Evolutionary conservation across 2,797 vertebrate species (phyloP).

Genomic region (Yasuhikotakia modesta): DNA sequence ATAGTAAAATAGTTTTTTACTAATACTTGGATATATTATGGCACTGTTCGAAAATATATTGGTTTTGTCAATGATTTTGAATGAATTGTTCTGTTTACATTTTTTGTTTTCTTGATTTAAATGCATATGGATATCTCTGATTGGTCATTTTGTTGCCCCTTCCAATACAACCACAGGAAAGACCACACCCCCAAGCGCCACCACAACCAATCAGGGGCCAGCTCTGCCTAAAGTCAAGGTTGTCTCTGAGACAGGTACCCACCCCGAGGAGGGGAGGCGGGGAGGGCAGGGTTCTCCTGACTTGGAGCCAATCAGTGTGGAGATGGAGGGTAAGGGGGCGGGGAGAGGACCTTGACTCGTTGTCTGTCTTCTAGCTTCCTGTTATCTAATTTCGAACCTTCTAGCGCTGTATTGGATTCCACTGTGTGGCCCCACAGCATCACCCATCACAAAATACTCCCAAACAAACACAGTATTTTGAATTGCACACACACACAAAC

Average conservation of each 20-base stretch:
- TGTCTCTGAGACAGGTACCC: constrained; percentile 83
- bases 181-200: constrained; percentile 80
- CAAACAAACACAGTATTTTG: background rate
- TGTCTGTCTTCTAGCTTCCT: constrained; percentile 57
- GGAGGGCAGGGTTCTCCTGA: constrained; percentile 83
- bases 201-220: constrained; percentile 77
- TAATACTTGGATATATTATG: background rate
- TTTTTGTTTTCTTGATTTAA: too few species aligned
- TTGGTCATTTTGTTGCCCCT: constrained; percentile 75
- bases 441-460: constrained; percentile 53
- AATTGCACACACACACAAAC: constrained; percentile 2
- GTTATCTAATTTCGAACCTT: constrained; percentile 47
- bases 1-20: too few species aligned
- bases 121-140: constrained; percentile 79
- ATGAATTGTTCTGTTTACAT: constrained; percentile 12
- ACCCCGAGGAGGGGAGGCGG: constrained; percentile 78
- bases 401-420: constrained; percentile 68
- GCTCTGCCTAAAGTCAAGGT: constrained; percentile 80
- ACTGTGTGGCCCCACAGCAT: constrained; percentile 73
- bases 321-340: constrained; percentile 89
- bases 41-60: constrained; percentile 1
- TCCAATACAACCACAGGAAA: constrained; percentile 78
- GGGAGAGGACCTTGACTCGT: constrained; percentile 58
- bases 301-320: constrained; percentile 86
- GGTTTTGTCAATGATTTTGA: constrained; percentile 28